Evolutionary conservation across 1,140 invertebrate species (phyloP), one percentile per base, ranked within the genome.

Genomic region (Nasonia giraulti): DNA sequence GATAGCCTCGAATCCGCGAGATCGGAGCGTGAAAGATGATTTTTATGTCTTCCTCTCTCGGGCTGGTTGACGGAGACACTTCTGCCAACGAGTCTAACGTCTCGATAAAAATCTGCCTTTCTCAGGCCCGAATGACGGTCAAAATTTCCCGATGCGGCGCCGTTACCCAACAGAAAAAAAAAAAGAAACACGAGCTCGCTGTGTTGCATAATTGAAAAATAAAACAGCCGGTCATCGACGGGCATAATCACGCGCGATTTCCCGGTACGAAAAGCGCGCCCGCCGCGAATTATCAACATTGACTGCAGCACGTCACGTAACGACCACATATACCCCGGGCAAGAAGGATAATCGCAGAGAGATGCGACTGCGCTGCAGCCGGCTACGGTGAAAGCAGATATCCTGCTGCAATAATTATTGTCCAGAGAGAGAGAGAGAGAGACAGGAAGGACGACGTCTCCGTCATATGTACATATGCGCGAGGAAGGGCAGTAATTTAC

Each of bases 131-230:
- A 50, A 50, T 14, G 12, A 55, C 12, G 12, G 8, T 17, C 50
- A 20, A 55, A 20, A 14, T 55, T 55, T 55, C 50, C 17, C 76
- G 50, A 62, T 20, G 31, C 27, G 27, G 27, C 1, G 1, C 1
- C 17, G 31, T 62, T 78, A 66, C 50, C 75, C 76, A 66, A 62
- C 50, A 12, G 77, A 50, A 10, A 33, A 77, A 33, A 77, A 55
- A 31, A 62, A 47, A 40, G 10, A 44, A 55, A 68, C 20, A 50
- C 37, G 66, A 66, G 27, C 1, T 37, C 37, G 40, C 10, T 66
- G n/a, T 66, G n/a, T 79, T 79, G 55, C 77, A 79, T 79, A 79
- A 79, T 79, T 79, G 31, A 10, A n/a, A 8, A n/a, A 68, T 14
- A 68, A 31, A 79, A 62, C 37, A n/a, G 44, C 47, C 44, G 74